Evolutionary conservation across 2,797 vertebrate genomes (phyloP).

Genomic region (Pogonophryne albipinna): DNA sequence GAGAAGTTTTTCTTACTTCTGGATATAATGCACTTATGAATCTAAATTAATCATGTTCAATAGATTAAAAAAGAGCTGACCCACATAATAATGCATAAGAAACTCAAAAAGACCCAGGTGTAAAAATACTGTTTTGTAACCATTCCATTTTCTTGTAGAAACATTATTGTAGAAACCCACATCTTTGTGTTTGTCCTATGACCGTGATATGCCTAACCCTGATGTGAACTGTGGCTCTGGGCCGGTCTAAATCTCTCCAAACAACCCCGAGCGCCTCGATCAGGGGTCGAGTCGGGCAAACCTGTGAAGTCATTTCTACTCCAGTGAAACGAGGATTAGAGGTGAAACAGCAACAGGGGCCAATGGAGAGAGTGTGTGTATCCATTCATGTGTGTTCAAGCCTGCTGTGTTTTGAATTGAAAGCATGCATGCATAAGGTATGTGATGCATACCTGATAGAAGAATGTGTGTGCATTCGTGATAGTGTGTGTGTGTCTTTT

Average conservation of each 20-base stretch:
- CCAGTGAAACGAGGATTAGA: conserved; percentile 29
- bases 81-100: too few species aligned
- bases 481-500: neutral
- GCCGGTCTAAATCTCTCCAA: conserved; percentile 18
- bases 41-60: too few species aligned
- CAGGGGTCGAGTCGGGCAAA: conserved; percentile 10
- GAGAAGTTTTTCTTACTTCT: too few species aligned
- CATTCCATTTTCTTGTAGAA: conserved; percentile 1
- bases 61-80: too few species aligned
- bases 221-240: conserved; percentile 24
- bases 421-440: conserved; percentile 13
- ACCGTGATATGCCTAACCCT: conserved; percentile 34
- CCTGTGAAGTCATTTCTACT: conserved; percentile 30
- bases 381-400: conserved; percentile 11
- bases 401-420: conserved; percentile 25
- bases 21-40: too few species aligned
- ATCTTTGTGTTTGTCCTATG: conserved; percentile 17
- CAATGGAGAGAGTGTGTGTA: conserved; percentile 4
- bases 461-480: neutral
- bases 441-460: conserved; percentile 9
- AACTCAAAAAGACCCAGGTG: neutral
- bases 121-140: neutral
- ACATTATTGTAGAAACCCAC: conserved; percentile 1
- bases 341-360: conserved; percentile 9
- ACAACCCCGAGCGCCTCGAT: conserved; percentile 15